A percentile compares a stretch with the other conserved stretches of the same genome.
Evolutionary conservation across 2,113 vertebrate species (phyloP).

Genomic region (Sinosuthora webbiana): DNA sequence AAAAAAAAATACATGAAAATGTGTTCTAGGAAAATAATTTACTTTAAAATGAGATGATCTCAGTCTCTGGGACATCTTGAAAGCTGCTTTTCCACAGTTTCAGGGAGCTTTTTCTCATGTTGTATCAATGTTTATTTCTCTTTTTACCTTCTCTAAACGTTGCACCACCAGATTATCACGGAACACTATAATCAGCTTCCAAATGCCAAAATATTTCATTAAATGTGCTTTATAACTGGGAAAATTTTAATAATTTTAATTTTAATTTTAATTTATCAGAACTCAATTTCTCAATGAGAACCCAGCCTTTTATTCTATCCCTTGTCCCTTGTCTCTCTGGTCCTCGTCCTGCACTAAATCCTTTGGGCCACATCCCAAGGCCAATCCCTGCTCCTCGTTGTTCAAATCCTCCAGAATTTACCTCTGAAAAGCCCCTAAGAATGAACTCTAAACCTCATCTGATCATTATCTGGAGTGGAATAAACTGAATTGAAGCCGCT

Average conservation of each 20-base stretch:
- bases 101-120: background rate
- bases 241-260: background rate
- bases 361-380: background rate
- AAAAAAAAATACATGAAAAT: background rate
- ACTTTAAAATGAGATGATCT: background rate
- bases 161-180: background rate
- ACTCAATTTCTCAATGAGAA: background rate
- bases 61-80: background rate
- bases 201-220: background rate
- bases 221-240: background rate
- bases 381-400: background rate
- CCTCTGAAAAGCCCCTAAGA: background rate
- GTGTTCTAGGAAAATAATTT: background rate
- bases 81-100: background rate
- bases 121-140: background rate
- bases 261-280: background rate
- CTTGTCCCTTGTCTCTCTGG: background rate
- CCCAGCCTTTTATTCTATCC: background rate
- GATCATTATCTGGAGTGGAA: background rate
- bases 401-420: background rate
- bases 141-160: background rate
- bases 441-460: background rate
- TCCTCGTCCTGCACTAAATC: background rate
- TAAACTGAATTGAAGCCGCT: background rate
- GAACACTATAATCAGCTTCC: background rate